Percentiles rank a stretch among this genome's conserved stretches.
Evolutionary conservation across 1,140 invertebrate species (phyloP).

Genomic region (Ceratitis capitata): DNA sequence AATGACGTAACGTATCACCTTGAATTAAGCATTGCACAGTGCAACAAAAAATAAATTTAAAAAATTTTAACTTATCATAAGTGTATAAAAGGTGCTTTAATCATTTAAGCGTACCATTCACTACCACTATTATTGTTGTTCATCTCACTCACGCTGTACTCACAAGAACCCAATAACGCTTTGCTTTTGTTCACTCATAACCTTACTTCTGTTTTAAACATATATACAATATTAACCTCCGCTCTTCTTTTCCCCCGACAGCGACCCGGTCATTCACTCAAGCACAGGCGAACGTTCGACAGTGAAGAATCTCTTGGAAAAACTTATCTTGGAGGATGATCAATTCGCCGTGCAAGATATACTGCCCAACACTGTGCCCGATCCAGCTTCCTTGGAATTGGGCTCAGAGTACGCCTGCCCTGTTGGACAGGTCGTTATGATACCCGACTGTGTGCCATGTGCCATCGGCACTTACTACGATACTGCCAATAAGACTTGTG

Average conservation of each 20-base stretch:
- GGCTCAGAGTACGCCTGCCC: constrained; percentile 93
- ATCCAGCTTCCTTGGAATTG: constrained; percentile 86
- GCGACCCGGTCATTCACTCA: constrained; percentile 87
- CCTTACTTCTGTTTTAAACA: not conserved
- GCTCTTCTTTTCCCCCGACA: constrained; percentile 61
- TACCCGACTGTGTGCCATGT: constrained; percentile 93
- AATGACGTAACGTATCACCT: not conserved
- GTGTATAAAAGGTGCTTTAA: no score
- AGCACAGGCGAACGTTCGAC: constrained; percentile 87
- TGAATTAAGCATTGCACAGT: no score
- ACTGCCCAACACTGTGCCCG: constrained; percentile 91
- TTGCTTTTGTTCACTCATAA: not conserved
- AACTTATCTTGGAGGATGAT: constrained; percentile 89
- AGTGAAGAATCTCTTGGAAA: constrained; percentile 84
- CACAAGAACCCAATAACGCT: not conserved
- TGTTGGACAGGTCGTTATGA: constrained; percentile 90
- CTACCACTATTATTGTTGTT: not conserved
- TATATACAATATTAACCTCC: not conserved
- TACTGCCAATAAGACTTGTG: constrained; percentile 77
- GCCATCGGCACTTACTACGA: constrained; percentile 91
- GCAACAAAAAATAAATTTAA: no score
- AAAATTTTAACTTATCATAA: no score
- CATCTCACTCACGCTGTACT: not conserved
- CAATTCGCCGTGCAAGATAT: constrained; percentile 93
- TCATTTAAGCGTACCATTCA: no score